Base-by-base conservation (phyloP, 2,797 vertebrate species). In the Chaetodon trifasciatus region DNA sequence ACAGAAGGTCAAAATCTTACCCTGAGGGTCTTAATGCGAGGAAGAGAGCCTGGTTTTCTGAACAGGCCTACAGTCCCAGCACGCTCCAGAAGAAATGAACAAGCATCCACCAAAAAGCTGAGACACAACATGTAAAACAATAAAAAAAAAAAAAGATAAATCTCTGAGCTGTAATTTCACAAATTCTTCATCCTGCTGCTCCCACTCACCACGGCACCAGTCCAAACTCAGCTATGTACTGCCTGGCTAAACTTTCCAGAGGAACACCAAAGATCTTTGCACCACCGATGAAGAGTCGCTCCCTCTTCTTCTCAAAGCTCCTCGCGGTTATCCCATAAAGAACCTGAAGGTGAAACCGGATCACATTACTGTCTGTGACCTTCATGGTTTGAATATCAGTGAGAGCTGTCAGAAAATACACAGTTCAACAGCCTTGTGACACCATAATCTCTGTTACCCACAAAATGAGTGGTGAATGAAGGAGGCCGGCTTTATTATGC, bases 31-130 rank as follows among this genome's bases (percentile, higher is more conserved):
- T 95, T 97, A 23, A 97, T 94, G 62, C 97, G 96, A 88, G 92
- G 91, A 72, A 97, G 92, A 75, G 97, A 97, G 76, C 97, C 97
- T 82, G 97, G 96, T 90, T 97, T 97, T 67, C 97, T 96, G 93
- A 98, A 98, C 85, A 98, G 95, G 44, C 97, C 97, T 73, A 97
- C 97, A 0, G 95, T 96, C 35, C 94, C 93, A 76, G 90, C 73
- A 17, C 97, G 93, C 35, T 95, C 92, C 93, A 96, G 93, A 61
- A 98, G 94, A 88, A 93, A 93, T 1, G 91, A 91, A 76, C 97
- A 97, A 13, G 94, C 92, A 52, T 96, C 95, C 78, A 96, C 94
- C 63, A 98, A 93, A 92, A 98, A 97, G 81, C 97, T 97, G 81
- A 89, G 85, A 89, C 77, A 77, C 12, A 89, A 64, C 23, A 74